A percentile compares a stretch with the other conserved stretches of the same genome.
Conservation (phyloP, 2,888 invertebrate species). For the Clanis bilineata region DNA sequence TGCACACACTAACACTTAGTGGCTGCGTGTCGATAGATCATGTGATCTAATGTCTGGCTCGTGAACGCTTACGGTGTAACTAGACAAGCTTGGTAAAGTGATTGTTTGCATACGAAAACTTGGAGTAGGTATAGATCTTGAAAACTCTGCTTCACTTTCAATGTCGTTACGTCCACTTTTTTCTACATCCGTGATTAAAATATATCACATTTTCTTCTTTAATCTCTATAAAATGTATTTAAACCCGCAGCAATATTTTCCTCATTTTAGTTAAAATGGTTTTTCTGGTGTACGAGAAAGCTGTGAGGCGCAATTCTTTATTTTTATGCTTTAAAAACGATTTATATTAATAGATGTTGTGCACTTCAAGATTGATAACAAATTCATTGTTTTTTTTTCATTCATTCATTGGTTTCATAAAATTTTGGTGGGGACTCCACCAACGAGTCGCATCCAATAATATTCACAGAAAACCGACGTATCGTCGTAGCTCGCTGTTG, state of each 20-base stretch:
- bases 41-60: background rate
- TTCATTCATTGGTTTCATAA: background rate
- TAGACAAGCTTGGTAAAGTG: conserved; percentile 27
- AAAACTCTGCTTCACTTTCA: no score
- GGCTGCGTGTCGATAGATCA: no score
- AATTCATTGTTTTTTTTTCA: background rate
- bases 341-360: background rate
- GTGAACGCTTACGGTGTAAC: conserved; percentile 3
- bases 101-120: conserved; percentile 60
- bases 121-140: conserved; percentile 53
- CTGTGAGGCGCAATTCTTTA: background rate
- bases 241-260: background rate
- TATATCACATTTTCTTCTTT: background rate
- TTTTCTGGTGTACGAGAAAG: background rate
- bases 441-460: no score
- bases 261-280: background rate
- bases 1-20: no score
- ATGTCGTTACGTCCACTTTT: no score
- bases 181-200: no score
- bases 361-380: background rate
- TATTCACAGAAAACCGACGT: no score
- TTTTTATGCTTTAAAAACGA: background rate
- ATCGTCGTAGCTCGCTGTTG: no score
- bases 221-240: background rate
- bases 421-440: no score